Evolutionary conservation across 2,113 vertebrate genomes (phyloP), one percentile per base, ranked within the genome.

Genomic region (Eidolon helvum): DNA sequence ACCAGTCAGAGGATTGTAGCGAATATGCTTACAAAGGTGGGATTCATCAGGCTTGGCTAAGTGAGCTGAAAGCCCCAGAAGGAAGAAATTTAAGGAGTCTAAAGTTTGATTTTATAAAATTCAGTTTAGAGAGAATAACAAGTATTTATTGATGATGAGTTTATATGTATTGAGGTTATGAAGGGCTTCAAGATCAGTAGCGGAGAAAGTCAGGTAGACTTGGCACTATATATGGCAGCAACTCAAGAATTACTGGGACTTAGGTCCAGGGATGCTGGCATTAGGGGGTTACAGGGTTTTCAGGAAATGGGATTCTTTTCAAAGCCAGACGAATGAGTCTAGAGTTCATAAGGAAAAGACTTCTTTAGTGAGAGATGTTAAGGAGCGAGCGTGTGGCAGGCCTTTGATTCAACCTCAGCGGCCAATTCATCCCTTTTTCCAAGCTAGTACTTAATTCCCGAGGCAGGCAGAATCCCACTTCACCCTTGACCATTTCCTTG

Each of bases 111-210:
- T 59, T 66, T 87, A 18, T 87, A 77, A 53, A 86, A 78, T 61
- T 82, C 65, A 85, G 22, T 86, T 90, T 69, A 91, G 53, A 92
- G 30, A 97, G 53, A 83, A 74, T 87, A 86, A n/a, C 30, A 35
- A 33, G 10, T 74, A 48, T 80, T 88, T 63, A 33, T 55, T 79
- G 80, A 50, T 86, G 19, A 71, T 89, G 63, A 65, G 28, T 82
- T 87, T 94, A 50, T 61, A 4, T 85, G 11, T 77, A 12, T 92
- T 84, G 33, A 93, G 53, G 2, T 38, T 50, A 5, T 91, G 55
- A 48, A 82, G 69, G 33, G 2, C 33, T 66, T 95, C 28, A 40
- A 26, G n/a, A 79, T 88, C 50, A 74, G 21, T 14, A 87, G 45
- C 57, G 38, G 61, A 66, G 45, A 88, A 87, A 65, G 22, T 69